Conservation (phyloP, 1,140 invertebrate species). For the Idris sp. region DNA sequence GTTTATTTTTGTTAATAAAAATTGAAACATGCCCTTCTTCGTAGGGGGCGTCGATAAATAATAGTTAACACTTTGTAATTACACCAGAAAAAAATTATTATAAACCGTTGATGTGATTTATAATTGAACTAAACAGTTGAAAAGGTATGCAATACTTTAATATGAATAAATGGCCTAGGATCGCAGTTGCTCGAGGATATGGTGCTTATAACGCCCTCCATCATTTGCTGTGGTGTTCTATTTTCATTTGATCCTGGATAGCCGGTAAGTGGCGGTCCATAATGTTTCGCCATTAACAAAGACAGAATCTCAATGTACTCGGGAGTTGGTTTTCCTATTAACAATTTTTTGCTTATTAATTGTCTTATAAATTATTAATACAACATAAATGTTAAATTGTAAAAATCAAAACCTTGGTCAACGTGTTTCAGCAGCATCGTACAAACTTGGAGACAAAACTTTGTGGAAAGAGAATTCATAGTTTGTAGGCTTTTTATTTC, state of each 20-base stretch:
- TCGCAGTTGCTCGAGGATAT: constrained; percentile 70
- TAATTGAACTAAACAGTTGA: background rate
- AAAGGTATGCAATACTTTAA: constrained; percentile 66
- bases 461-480: constrained; percentile 71
- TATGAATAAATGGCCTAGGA: constrained; percentile 74
- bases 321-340: constrained; percentile 70
- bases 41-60: too few species aligned
- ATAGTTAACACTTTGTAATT: too few species aligned
- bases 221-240: constrained; percentile 73
- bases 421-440: constrained; percentile 73
- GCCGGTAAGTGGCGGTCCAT: constrained; percentile 71
- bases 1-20: too few species aligned
- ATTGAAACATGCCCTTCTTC: too few species aligned
- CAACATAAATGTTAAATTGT: too few species aligned
- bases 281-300: constrained; percentile 71
- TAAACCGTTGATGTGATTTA: too few species aligned
- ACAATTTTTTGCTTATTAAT: constrained; percentile 2
- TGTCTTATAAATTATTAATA: too few species aligned
- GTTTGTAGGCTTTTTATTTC: constrained; percentile 54
- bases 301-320: constrained; percentile 76
- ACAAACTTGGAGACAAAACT: constrained; percentile 75
- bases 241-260: constrained; percentile 71
- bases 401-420: constrained; percentile 72
- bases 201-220: constrained; percentile 74
- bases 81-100: too few species aligned